Base-by-base conservation (phyloP, 2,113 vertebrate genomes). In the Vidua chalybeata region DNA sequence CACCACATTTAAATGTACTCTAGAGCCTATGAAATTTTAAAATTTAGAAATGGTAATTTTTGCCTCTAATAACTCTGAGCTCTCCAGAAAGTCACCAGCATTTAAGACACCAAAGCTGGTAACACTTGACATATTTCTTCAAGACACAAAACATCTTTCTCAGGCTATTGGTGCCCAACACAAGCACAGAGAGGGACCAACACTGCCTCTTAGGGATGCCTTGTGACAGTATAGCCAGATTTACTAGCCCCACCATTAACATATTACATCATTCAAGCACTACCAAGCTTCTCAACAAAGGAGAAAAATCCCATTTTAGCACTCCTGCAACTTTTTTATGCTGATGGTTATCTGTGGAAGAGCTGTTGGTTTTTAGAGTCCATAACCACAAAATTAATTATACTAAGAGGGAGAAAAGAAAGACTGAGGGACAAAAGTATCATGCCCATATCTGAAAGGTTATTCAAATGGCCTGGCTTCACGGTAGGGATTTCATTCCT, bases 101-200 rank as follows among this genome's bases (percentile, higher is more conserved):
- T 31, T 81, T 51, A 20, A 51, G 54, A 37, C 39, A 66, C 30
- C 19, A 5, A 67, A 37, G 23, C 9, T 48, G 48, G 30, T 72
- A 81, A 71, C 1, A 2, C 6, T 56, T 74, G 11, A 67, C 35
- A 8, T 16, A 39, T 55, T 71, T 68, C 85, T 64, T 68, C 39
- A 80, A 54, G 58, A 76, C 11, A 52, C 19, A 55, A 72, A 68
- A 33, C 19, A 31, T 76, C 11, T 11, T 72, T 78, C 66, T 84
- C 58, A 61, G 54, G 54, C 54, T 71, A 5, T 20, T 49, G 31
- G 23, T n/a, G 52, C 30, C 59, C 22, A 64, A 11, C 31, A 37
- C 0, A 0, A 59, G 48, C 6, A 49, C 54, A 37, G 64, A 39
- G 49, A 1, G 8, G 20, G 41, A 58, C 15, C n/a, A 48, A 22